Evolutionary conservation across 2,797 vertebrate species (phyloP).

Genomic region (Rallus crepitans): DNA sequence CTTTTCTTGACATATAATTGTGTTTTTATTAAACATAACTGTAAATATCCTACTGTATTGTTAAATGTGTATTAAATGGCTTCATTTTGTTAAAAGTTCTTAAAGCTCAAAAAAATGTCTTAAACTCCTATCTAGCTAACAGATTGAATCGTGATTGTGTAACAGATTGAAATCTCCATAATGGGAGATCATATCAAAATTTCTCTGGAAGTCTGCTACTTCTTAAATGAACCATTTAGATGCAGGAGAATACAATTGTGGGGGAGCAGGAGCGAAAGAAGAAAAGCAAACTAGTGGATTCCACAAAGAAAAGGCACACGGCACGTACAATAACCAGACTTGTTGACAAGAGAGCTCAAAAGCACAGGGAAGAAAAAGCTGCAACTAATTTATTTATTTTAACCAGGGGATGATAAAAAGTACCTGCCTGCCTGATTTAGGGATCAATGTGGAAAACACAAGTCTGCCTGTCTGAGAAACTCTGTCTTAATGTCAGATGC

Average conservation of each 20-base stretch:
- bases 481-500: neutral
- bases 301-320: neutral
- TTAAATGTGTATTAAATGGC: neutral
- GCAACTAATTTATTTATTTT: neutral
- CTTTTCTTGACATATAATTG: neutral
- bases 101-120: slow-evolving; percentile 1
- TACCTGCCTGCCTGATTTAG: neutral
- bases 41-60: neutral
- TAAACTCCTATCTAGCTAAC: slow-evolving; percentile 34
- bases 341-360: neutral
- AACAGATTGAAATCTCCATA: slow-evolving; percentile 73
- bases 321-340: neutral
- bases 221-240: slow-evolving; percentile 21
- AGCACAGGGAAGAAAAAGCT: neutral
- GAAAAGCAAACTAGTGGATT: neutral
- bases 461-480: neutral
- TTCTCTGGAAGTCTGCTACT: slow-evolving; percentile 40
- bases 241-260: slow-evolving; percentile 5
- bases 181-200: slow-evolving; percentile 48
- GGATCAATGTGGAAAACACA: neutral
- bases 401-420: neutral
- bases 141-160: slow-evolving; percentile 52
- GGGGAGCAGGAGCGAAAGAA: neutral
- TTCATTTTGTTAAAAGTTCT: slow-evolving; percentile 9
- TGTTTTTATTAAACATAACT: neutral